phyloP scores from a whole-genome alignment of 2,888 invertebrate species.

The Leptura quadrifasciata region DNA sequence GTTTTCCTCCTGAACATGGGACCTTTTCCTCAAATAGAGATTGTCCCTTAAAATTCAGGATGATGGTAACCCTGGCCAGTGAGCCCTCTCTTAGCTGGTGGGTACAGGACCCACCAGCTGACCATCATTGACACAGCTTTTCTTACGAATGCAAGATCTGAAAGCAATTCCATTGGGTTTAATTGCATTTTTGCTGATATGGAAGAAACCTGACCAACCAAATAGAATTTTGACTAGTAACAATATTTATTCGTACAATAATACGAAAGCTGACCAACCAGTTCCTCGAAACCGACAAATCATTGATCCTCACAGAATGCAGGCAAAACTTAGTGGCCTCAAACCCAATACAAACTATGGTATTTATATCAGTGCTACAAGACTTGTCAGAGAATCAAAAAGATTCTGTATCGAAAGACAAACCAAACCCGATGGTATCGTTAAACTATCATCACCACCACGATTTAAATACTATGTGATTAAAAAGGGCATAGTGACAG shows the following conservation, averaged over 20 bases:
- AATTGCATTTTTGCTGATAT: slow-evolving; percentile 90
- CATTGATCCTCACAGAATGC: slow-evolving; percentile 83
- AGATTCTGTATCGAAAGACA: slow-evolving; percentile 87
- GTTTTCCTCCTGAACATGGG: no score
- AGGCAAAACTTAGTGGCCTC: slow-evolving; percentile 89
- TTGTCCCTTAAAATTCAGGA: no score
- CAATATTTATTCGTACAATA: slow-evolving; percentile 85
- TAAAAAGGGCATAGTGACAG: slow-evolving; percentile 82
- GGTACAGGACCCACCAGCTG: no score
- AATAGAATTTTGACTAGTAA: slow-evolving; percentile 96
- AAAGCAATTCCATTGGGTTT: slow-evolving; percentile 92
- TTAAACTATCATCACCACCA: slow-evolving; percentile 82
- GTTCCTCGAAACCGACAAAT: slow-evolving; percentile 82
- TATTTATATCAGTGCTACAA: slow-evolving; percentile 89
- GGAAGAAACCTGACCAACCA: slow-evolving; percentile 93
- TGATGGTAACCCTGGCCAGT: no score
- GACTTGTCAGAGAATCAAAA: slow-evolving; percentile 91
- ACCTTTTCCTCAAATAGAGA: no score
- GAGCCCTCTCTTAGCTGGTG: no score
- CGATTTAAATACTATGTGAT: slow-evolving; percentile 81
- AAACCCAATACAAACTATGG: slow-evolving; percentile 92
- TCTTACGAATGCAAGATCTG: slow-evolving; percentile 86
- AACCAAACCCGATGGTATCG: slow-evolving; percentile 79
- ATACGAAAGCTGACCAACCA: slow-evolving; percentile 69
- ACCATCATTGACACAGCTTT: no score